Evolutionary conservation across 2,113 vertebrate genomes (phyloP), one percentile per base, ranked within the genome.

Genomic region (Poicephalus gulielmi): DNA sequence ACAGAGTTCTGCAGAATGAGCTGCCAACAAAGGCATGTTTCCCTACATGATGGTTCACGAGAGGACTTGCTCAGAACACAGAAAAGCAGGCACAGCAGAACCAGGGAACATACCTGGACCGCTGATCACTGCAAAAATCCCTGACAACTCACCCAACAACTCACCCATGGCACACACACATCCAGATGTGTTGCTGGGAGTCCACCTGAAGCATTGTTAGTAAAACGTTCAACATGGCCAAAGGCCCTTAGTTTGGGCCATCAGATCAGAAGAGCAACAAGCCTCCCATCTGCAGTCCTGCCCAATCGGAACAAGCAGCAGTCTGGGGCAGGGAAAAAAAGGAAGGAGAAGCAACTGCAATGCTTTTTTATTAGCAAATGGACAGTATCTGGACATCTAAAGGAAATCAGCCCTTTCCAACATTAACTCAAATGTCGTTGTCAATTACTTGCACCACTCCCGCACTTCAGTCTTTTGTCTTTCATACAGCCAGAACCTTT

Each of bases 291-390:
- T 1, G 3, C 60, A 53, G 33, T 5, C 37, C 27, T 35, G 47
- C 46, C 10, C 5, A 39, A n/a, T 8, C 0, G 1, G n/a, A 92
- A 73, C 0, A 2, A 82, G 60, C 52, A 62, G 76, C 37, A 60
- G 24, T 43, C 60, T 70, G 64, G n/a, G 39, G 18, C 19, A 73
- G 8, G 49, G 17, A 37, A 77, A 43, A 43, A 66, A 78, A 77
- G 41, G 44, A 76, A 92, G 64, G 70, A 71, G 31, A 11, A 95
- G 18, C 67, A 88, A 93, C 49, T 74, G 53, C 64, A 76, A 44
- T 76, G 86, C 28, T 68, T 68, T 35, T 96, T 86, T 96, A 95
- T 97, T 96, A 93, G 71, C 55, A 94, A 94, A 90, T 39, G 25
- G 82, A 84, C 83, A 93, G 63, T 14, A 82, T 89, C 70, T 69